Conservation (phyloP, 2,888 invertebrate species). For the Prostheceraeus crozeri region DNA sequence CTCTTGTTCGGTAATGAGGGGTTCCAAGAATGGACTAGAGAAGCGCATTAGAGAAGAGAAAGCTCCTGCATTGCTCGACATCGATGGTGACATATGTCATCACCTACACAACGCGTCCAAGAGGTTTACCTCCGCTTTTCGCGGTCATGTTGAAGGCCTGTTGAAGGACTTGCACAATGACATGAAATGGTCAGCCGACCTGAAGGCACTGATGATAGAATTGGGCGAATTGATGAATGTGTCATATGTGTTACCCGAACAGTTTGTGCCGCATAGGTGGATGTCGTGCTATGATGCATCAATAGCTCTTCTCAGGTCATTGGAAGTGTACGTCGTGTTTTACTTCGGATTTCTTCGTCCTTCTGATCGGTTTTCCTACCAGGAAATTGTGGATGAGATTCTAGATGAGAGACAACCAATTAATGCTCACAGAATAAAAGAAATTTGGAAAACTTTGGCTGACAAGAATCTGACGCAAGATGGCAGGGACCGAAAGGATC, state of each 20-base stretch:
- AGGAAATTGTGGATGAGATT: slow-evolving; percentile 1
- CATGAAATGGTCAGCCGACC: slow-evolving; percentile 37
- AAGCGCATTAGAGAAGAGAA: slow-evolving; percentile 23
- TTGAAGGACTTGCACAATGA: slow-evolving; percentile 38
- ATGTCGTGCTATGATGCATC: slow-evolving; percentile 38
- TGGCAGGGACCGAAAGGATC: slow-evolving; percentile 25
- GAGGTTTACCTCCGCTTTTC: slow-evolving; percentile 34
- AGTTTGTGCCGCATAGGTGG: slow-evolving; percentile 38
- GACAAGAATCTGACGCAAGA: slow-evolving; percentile 29
- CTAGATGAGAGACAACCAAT: background rate
- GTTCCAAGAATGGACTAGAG: slow-evolving; percentile 32
- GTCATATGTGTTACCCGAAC: slow-evolving; percentile 25
- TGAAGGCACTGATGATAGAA: slow-evolving; percentile 28
- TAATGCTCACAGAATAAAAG: slow-evolving; percentile 1
- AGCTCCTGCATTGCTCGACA: slow-evolving; percentile 36
- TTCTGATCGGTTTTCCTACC: background rate
- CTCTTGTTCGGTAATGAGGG: slow-evolving; percentile 32
- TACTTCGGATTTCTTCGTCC: slow-evolving; percentile 26
- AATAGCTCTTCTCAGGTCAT: background rate
- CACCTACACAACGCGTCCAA: slow-evolving; percentile 39
- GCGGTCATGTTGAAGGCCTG: slow-evolving; percentile 30
- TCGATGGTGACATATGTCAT: slow-evolving; percentile 41
- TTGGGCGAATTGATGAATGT: slow-evolving; percentile 36
- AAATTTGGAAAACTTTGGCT: slow-evolving; percentile 10
- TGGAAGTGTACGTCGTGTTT: slow-evolving; percentile 24